Conservation (phyloP, 2,888 invertebrate genomes). For the Sesamia inferens region DNA sequence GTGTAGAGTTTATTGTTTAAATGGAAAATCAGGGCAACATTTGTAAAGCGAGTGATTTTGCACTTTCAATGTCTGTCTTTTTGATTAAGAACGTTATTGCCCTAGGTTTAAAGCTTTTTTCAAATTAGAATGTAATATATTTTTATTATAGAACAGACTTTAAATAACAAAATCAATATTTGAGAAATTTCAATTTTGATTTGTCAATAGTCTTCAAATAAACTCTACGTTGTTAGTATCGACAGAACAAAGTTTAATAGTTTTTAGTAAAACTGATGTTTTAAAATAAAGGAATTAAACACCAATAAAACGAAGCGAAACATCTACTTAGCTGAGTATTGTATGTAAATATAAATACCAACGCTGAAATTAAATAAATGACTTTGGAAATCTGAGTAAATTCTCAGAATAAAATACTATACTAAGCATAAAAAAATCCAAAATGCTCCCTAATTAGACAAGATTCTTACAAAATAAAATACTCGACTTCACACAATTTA, state of each 20-base stretch:
- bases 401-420: slow-evolving; percentile 21
- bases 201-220: neutral
- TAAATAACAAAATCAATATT: too few relatives aligned
- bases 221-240: neutral
- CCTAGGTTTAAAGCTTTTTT: neutral
- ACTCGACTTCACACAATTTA: slow-evolving; percentile 28
- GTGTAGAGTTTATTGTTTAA: slow-evolving; percentile 13
- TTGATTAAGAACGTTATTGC: neutral
- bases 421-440: slow-evolving; percentile 12
- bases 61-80: neutral
- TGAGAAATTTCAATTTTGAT: too few relatives aligned
- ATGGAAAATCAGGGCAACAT: neutral
- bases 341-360: neutral
- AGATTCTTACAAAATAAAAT: slow-evolving; percentile 17
- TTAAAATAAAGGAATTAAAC: too few relatives aligned
- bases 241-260: neutral
- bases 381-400: neutral
- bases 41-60: slow-evolving; percentile 12
- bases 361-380: neutral
- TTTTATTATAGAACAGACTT: too few relatives aligned
- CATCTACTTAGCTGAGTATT: neutral
- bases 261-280: neutral
- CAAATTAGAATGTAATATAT: neutral
- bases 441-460: slow-evolving; percentile 39
- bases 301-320: neutral